A percentile compares a stretch with the other conserved stretches of the same genome.
These are phyloP conservation scores for Philhelius pedissequus DNA, from an alignment of 2,888 invertebrate genomes.

Conservation along the genomic window DNA sequence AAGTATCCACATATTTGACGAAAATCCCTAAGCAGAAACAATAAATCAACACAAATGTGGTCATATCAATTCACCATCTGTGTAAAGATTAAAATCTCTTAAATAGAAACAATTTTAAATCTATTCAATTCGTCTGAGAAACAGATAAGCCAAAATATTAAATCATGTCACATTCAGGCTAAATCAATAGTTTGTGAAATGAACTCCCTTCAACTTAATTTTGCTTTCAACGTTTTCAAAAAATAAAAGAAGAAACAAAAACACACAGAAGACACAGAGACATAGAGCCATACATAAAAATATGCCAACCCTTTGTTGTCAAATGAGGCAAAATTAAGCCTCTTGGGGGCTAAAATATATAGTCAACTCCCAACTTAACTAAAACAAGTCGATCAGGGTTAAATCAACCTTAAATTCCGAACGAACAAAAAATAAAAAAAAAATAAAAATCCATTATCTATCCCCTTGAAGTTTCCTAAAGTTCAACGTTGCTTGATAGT, in stretches of 20 bases:
- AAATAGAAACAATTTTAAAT: neutral
- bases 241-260: neutral
- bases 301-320: conserved; percentile 5
- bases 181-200: conserved; percentile 6
- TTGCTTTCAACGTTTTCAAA: neutral
- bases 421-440: conserved; percentile 3
- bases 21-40: too few species aligned
- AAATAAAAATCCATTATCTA: conserved; percentile 54
- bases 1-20: too few species aligned
- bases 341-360: conserved; percentile 17
- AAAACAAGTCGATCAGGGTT: conserved; percentile 54
- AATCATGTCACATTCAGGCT: conserved; percentile 9
- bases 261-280: neutral
- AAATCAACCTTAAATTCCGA: conserved; percentile 52
- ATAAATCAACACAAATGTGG: too few species aligned
- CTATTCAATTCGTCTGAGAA: neutral
- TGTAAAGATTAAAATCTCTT: neutral
- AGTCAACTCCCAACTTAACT: conserved; percentile 21
- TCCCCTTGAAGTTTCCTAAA: conserved; percentile 53
- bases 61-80: neutral
- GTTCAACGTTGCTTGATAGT: conserved; percentile 40
- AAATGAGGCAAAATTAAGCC: conserved; percentile 49
- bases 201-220: neutral
- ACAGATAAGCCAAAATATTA: neutral
- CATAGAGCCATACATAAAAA: too few species aligned